Evolutionary conservation across 2,888 invertebrate genomes (phyloP).

Genomic region (Papilio demoleus): DNA sequence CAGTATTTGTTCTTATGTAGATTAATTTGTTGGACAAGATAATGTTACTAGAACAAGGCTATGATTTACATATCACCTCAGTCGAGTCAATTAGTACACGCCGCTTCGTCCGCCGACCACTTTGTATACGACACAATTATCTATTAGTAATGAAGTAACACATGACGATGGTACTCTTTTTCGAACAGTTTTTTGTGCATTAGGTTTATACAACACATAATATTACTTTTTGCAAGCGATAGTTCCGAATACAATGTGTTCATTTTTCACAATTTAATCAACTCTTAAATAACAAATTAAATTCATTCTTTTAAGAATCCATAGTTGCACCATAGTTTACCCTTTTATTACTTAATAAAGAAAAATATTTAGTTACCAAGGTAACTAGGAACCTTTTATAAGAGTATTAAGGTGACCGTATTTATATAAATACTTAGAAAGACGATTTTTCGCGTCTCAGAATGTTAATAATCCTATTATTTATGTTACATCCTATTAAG

Average conservation of each 20-base stretch:
- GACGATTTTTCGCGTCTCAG: neutral
- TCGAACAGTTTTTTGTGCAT: neutral
- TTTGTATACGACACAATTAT: conserved; percentile 29
- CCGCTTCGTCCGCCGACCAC: conserved; percentile 12
- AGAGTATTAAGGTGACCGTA: neutral
- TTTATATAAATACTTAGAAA: neutral
- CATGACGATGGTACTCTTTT: neutral
- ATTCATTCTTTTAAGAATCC: too few species aligned
- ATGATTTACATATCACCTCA: conserved; percentile 2
- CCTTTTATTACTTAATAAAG: neutral
- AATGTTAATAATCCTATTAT: neutral
- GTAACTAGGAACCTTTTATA: neutral
- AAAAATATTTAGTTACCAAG: neutral
- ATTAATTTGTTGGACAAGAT: neutral
- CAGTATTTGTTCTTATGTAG: neutral
- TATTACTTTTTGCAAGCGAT: neutral
- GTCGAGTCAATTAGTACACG: neutral
- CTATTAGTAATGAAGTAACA: neutral
- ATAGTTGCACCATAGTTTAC: too few species aligned
- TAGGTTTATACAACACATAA: neutral
- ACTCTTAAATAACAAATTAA: too few species aligned
- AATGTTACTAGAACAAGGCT: conserved; percentile 2
- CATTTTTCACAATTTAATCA: too few species aligned
- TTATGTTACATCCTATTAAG: neutral
- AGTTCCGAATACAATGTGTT: too few species aligned